These are phyloP conservation scores for Xyliphius kryptos DNA, from an alignment of 2,113 vertebrate species.

Conservation along the genomic window DNA sequence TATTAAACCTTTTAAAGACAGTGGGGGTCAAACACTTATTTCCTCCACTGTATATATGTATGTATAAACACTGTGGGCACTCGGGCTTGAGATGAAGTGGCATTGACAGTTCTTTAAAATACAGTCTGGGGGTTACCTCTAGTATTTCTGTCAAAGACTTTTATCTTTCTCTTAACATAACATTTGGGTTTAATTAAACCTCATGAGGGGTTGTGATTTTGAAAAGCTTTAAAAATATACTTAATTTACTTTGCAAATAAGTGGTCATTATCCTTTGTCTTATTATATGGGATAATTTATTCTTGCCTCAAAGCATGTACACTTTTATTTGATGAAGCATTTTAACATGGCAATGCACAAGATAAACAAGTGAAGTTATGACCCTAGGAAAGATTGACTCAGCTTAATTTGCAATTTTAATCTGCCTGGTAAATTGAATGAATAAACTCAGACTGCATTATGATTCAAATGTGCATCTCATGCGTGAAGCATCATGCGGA, in stretches of 20 bases:
- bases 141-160: too few species aligned
- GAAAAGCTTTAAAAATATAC: too few species aligned
- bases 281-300: not conserved
- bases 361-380: slow-evolving; percentile 1
- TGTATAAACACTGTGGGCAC: too few species aligned
- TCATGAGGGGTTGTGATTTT: too few species aligned
- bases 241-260: not conserved
- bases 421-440: slow-evolving; percentile 21
- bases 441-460: slow-evolving; percentile 16
- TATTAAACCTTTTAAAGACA: too few species aligned
- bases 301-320: not conserved
- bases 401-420: slow-evolving; percentile 33
- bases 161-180: too few species aligned
- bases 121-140: too few species aligned
- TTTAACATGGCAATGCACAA: not conserved
- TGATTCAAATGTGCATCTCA: slow-evolving; percentile 28
- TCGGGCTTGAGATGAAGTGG: too few species aligned
- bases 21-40: too few species aligned
- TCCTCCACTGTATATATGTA: too few species aligned
- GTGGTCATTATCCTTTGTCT: not conserved
- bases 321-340: not conserved
- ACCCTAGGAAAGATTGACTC: slow-evolving; percentile 26
- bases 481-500: slow-evolving; percentile 28
- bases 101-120: too few species aligned
- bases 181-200: too few species aligned